Evolutionary conservation across 2,113 vertebrate genomes (phyloP).

Genomic region (Heloderma charlesbogerti): DNA sequence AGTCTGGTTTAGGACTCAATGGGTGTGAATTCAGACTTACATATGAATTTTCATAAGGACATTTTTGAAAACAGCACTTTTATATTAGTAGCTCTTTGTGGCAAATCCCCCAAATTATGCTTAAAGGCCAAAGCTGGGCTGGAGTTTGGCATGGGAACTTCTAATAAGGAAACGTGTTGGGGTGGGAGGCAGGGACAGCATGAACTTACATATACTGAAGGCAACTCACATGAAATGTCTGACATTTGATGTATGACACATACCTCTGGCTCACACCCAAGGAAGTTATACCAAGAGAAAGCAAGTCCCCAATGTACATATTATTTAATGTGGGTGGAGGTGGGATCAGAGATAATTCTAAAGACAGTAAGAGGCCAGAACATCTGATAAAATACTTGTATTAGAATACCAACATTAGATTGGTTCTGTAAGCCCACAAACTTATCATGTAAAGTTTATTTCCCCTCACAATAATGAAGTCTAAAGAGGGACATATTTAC

Average conservation of each 20-base stretch:
- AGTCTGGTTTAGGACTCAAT: background rate
- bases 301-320: background rate
- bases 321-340: background rate
- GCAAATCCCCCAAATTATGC: background rate
- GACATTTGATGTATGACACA: background rate
- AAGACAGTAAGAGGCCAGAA: background rate
- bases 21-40: background rate
- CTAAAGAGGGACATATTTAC: conserved; percentile 68
- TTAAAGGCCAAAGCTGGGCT: background rate
- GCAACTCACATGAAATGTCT: background rate
- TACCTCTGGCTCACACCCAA: background rate
- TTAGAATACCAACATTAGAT: background rate
- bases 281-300: background rate
- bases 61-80: background rate
- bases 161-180: background rate
- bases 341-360: background rate
- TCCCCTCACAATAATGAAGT: background rate
- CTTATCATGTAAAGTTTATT: background rate
- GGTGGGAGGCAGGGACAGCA: background rate
- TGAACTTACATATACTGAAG: background rate
- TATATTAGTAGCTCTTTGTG: background rate
- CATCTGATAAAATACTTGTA: background rate
- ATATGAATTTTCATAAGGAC: background rate
- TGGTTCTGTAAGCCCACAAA: background rate
- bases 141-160: background rate